These are phyloP conservation scores for Ellobius talpinus DNA, from an alignment of 2,113 vertebrate species.

Conservation along the genomic window DNA sequence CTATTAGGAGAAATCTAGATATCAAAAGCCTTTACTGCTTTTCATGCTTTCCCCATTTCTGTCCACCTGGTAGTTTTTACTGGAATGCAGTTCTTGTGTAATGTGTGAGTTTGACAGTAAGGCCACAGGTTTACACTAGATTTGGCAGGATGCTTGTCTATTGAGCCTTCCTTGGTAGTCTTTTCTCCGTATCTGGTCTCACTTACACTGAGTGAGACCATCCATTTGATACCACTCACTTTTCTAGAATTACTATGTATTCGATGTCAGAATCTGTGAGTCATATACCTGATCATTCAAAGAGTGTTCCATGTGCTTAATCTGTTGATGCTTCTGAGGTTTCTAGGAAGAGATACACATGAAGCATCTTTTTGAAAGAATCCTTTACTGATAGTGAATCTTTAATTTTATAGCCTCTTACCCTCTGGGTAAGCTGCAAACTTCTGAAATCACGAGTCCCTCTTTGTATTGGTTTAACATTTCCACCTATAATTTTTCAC, in stretches of 20 bases:
- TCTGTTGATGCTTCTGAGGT: neutral
- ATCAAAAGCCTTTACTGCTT: neutral
- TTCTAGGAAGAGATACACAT: neutral
- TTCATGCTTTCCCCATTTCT: neutral
- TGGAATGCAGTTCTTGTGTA: neutral
- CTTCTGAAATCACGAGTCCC: neutral
- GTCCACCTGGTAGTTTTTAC: neutral
- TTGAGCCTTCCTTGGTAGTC: neutral
- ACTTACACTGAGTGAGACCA: neutral
- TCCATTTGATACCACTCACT: neutral
- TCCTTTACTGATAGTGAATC: neutral
- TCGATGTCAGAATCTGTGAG: neutral
- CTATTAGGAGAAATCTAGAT: neutral
- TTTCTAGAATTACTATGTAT: neutral
- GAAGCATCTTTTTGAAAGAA: neutral
- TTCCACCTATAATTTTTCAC: neutral
- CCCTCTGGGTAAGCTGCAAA: neutral
- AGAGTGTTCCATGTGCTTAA: neutral
- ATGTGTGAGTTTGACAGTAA: neutral
- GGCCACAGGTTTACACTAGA: neutral
- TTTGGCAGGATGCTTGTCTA: neutral
- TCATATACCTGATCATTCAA: neutral
- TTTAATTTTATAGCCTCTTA: constrained; percentile 8
- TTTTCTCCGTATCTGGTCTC: neutral
- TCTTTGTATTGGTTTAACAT: neutral